Evolutionary conservation across 1,140 invertebrate genomes (phyloP).

Genomic region (Arctopsyche grandis): DNA sequence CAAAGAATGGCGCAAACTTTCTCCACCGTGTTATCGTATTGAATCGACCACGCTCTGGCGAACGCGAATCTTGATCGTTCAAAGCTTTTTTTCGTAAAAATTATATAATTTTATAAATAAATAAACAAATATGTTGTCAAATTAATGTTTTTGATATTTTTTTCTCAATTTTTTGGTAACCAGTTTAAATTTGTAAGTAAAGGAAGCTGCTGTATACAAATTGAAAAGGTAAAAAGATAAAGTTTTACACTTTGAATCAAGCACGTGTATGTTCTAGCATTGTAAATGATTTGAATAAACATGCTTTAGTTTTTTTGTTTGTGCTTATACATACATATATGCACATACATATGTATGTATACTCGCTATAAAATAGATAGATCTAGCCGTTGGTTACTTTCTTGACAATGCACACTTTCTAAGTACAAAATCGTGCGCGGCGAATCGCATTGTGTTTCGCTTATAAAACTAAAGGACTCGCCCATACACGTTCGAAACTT

Average conservation of each 20-base stretch:
- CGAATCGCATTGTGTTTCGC: conserved; percentile 41
- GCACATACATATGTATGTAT: conserved; percentile 7
- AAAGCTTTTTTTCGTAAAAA: background rate
- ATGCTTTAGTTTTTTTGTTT: conserved; percentile 7
- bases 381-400: conserved; percentile 28
- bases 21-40: conserved; percentile 18
- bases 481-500: background rate
- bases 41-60: conserved; percentile 8
- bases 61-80: background rate
- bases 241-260: background rate
- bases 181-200: too few species aligned
- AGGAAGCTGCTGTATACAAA: too few species aligned
- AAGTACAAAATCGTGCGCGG: conserved; percentile 45
- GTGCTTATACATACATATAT: background rate
- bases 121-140: too few species aligned
- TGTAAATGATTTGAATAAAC: background rate
- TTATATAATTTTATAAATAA: too few species aligned
- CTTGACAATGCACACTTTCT: conserved; percentile 42
- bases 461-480: conserved; percentile 36
- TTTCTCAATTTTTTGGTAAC: too few species aligned
- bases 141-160: too few species aligned
- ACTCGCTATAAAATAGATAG: background rate
- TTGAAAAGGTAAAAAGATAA: too few species aligned
- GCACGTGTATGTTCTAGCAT: background rate
- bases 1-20: background rate